Evolutionary conservation across 1,140 invertebrate genomes (phyloP).

Genomic region (Calliphora vicina): DNA sequence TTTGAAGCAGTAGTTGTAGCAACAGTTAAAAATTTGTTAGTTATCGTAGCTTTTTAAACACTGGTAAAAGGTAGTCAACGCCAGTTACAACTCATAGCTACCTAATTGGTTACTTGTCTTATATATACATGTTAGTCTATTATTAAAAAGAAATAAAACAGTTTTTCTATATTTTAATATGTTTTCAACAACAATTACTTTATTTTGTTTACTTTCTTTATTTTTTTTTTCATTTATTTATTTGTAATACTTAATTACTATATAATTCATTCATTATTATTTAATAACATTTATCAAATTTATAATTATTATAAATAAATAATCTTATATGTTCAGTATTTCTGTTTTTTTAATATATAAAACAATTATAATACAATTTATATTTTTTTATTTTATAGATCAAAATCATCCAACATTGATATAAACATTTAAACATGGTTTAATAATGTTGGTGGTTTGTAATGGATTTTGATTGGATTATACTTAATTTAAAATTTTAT

Average conservation of each 20-base stretch:
- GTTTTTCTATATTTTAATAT: neutral
- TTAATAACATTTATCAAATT: constrained; percentile 30
- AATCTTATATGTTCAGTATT: neutral
- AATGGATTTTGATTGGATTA: neutral
- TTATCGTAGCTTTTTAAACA: too few species aligned
- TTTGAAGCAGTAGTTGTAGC: too few species aligned
- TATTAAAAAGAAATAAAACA: too few species aligned
- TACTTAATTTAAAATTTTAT: neutral
- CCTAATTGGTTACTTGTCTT: too few species aligned
- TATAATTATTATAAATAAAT: neutral
- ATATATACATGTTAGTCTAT: too few species aligned
- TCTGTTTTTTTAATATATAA: constrained; percentile 8
- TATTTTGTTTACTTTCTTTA: constrained; percentile 3
- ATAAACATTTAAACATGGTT: neutral
- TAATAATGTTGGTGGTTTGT: neutral
- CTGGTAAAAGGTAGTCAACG: too few species aligned
- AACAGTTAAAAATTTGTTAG: too few species aligned
- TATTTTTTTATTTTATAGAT: neutral
- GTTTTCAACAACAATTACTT: constrained; percentile 25
- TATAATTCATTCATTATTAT: neutral
- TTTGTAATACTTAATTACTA: neutral
- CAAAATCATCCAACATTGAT: neutral
- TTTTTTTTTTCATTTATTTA: too few species aligned
- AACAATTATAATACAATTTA: constrained; percentile 11
- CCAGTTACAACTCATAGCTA: too few species aligned